Percentiles rank a stretch among this genome's conserved stretches.
Conservation (phyloP, 2,797 vertebrate genomes). For the Xyrichtys novacula region DNA sequence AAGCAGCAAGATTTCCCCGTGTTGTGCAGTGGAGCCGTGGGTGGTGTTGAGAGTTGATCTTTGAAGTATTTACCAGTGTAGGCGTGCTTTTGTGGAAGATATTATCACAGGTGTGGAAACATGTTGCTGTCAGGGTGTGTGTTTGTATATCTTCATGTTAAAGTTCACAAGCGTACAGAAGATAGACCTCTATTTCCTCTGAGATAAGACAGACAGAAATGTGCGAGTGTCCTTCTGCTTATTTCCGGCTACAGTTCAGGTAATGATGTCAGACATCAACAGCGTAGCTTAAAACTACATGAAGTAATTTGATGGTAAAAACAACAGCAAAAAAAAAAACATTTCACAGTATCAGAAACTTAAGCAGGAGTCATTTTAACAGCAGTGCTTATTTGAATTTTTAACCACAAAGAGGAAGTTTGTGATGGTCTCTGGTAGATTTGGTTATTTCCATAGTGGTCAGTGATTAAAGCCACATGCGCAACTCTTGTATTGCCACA, state of each 20-base stretch:
- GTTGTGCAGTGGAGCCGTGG: constrained; percentile 1
- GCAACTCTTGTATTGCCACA: background rate
- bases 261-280: background rate
- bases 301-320: background rate
- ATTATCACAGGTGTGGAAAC: background rate
- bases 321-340: background rate
- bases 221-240: background rate
- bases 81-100: background rate
- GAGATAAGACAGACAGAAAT: background rate
- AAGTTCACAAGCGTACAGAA: background rate
- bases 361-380: background rate
- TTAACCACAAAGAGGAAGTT: constrained; percentile 53
- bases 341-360: background rate
- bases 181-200: background rate
- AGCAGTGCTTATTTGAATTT: background rate
- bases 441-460: constrained; percentile 72
- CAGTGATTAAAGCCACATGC: background rate
- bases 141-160: background rate
- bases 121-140: background rate
- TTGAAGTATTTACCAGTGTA: background rate
- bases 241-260: background rate
- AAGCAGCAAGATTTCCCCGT: background rate
- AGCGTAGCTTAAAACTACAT: background rate
- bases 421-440: constrained; percentile 8
- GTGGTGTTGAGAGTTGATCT: background rate